phyloP scores from a whole-genome alignment of 2,888 invertebrate species.

The Brachypterus glaber region DNA sequence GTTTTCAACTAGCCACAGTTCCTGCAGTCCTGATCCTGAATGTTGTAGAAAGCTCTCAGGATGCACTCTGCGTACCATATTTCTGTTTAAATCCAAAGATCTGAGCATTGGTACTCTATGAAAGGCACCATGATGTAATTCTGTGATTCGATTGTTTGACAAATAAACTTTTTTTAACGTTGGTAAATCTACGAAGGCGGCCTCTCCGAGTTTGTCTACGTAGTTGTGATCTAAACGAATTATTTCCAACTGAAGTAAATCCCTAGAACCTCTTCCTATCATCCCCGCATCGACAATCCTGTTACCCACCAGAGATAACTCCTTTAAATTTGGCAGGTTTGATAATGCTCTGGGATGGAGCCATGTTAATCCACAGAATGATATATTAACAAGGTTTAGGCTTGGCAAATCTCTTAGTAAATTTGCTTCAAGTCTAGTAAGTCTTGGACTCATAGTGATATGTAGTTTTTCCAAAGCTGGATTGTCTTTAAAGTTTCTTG shows the following conservation, averaged over 20 bases:
- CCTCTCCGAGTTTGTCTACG: slow-evolving; percentile 63
- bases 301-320: slow-evolving; percentile 63
- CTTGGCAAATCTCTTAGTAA: slow-evolving; percentile 53
- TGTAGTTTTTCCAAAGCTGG: slow-evolving; percentile 66
- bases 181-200: slow-evolving; percentile 69
- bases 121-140: slow-evolving; percentile 72
- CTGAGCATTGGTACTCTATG: slow-evolving; percentile 65
- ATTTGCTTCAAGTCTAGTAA: slow-evolving; percentile 62
- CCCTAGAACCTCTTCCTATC: slow-evolving; percentile 68
- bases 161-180: slow-evolving; percentile 57
- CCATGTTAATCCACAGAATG: slow-evolving; percentile 64
- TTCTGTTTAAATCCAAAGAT: slow-evolving; percentile 66
- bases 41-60: slow-evolving; percentile 73
- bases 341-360: slow-evolving; percentile 70
- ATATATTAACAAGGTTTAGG: slow-evolving; percentile 63
- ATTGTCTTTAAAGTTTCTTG: slow-evolving; percentile 60
- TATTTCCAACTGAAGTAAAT: slow-evolving; percentile 60
- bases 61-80: slow-evolving; percentile 65
- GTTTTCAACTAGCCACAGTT: slow-evolving; percentile 66
- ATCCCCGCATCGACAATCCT: slow-evolving; percentile 69
- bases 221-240: slow-evolving; percentile 63
- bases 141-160: slow-evolving; percentile 63
- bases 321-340: slow-evolving; percentile 58
- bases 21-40: slow-evolving; percentile 66
- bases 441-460: slow-evolving; percentile 57